Evolutionary conservation across 2,888 invertebrate genomes (phyloP).

Genomic region (Microctonus brassicae): DNA sequence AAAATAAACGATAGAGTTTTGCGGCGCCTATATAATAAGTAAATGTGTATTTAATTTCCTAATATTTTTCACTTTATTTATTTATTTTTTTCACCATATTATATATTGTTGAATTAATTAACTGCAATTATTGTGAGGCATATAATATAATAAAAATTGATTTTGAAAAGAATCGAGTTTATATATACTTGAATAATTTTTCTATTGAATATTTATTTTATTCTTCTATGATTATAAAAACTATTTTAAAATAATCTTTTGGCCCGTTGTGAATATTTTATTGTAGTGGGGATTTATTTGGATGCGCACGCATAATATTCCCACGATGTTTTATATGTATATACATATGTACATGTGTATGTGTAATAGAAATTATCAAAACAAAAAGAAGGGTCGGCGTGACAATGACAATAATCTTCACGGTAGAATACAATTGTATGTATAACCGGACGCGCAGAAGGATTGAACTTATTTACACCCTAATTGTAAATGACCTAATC

Average conservation of each 20-base stretch:
- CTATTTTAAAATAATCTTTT: too few relatives aligned
- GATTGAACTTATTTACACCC: constrained; percentile 41
- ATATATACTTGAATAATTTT: too few relatives aligned
- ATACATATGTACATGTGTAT: too few relatives aligned
- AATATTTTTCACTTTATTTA: too few relatives aligned
- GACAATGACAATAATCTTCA: not conserved
- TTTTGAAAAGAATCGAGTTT: too few relatives aligned
- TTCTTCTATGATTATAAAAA: too few relatives aligned
- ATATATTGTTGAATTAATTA: too few relatives aligned
- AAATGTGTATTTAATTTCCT: constrained; percentile 37
- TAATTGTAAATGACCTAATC: constrained; percentile 51
- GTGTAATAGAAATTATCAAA: not conserved
- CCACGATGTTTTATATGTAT: not conserved
- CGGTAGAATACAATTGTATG: not conserved
- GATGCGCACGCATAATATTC: constrained; percentile 32
- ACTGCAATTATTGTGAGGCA: too few relatives aligned
- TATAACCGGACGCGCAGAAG: constrained; percentile 38
- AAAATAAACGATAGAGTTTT: constrained; percentile 47
- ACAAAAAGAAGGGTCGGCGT: not conserved
- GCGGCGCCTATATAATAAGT: constrained; percentile 27
- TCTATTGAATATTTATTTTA: too few relatives aligned
- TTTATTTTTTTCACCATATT: too few relatives aligned
- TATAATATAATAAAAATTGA: too few relatives aligned
- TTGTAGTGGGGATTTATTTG: constrained; percentile 19
- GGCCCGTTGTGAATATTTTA: too few relatives aligned